Conservation (phyloP, 2,113 vertebrate species). For the Colaptes auratus region DNA sequence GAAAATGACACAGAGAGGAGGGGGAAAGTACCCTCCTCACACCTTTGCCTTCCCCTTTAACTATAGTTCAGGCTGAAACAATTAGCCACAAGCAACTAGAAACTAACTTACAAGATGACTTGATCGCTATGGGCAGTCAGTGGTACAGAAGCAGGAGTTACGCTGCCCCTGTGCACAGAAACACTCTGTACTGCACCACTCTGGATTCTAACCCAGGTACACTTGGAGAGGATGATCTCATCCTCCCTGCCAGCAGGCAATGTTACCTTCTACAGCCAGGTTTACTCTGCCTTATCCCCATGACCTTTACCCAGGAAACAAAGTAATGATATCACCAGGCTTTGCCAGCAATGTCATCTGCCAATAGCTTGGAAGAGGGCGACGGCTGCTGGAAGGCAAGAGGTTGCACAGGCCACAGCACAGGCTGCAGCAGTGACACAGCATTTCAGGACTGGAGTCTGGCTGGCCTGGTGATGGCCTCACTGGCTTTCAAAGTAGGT, state of each 20-base stretch:
- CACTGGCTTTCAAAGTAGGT: background rate
- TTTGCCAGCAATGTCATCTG: background rate
- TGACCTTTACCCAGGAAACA: background rate
- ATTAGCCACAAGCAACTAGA: background rate
- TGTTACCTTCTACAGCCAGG: rapidly evolving
- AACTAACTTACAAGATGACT: background rate
- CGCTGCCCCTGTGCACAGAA: background rate
- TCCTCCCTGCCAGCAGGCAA: background rate
- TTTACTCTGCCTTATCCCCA: background rate
- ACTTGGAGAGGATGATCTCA: background rate
- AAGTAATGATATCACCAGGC: background rate
- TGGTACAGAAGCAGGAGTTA: too few relatives aligned
- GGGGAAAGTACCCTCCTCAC: background rate
- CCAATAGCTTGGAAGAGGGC: background rate
- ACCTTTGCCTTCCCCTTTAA: background rate
- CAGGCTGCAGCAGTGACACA: background rate
- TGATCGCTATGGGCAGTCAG: rapidly evolving
- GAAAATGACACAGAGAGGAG: background rate
- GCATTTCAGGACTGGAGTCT: background rate
- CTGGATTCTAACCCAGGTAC: background rate
- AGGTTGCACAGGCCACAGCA: background rate
- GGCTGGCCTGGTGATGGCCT: background rate
- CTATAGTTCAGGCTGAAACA: background rate
- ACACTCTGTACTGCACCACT: background rate
- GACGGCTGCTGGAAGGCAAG: background rate